phyloP scores from a whole-genome alignment of 2,888 invertebrate species.

The Dryobota labecula region DNA sequence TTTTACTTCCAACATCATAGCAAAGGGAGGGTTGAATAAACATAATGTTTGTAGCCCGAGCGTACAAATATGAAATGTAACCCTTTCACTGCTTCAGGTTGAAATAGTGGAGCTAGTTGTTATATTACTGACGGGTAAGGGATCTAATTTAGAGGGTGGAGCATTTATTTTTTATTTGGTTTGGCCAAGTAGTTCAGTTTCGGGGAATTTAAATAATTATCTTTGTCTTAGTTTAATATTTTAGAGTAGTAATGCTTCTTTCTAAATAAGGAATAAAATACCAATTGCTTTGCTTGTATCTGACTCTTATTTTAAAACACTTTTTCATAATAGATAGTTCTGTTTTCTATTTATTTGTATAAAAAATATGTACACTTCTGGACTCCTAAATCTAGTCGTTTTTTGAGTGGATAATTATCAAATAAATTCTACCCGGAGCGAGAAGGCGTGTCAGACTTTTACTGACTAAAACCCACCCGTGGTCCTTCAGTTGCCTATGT shows the following conservation, averaged over 20 bases:
- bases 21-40: slow-evolving; percentile 54
- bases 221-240: neutral
- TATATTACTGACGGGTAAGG: slow-evolving; percentile 40
- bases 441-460: no score
- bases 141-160: slow-evolving; percentile 25
- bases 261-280: neutral
- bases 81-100: slow-evolving; percentile 59
- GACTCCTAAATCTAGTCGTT: no score
- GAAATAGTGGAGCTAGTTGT: slow-evolving; percentile 54
- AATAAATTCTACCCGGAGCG: no score
- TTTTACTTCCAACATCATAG: slow-evolving; percentile 51
- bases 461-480: no score
- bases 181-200: neutral
- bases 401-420: no score
- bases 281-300: neutral
- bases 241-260: neutral
- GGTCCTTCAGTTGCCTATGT: no score
- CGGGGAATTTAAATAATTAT: neutral
- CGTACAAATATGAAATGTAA: slow-evolving; percentile 64
- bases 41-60: slow-evolving; percentile 54
- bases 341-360: neutral
- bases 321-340: neutral
- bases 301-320: neutral
- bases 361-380: no score
- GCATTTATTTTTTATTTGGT: slow-evolving; percentile 35